Evolutionary conservation across 2,113 vertebrate species (phyloP), one percentile per base, ranked within the genome.

Genomic region (Notothenia rossii): DNA sequence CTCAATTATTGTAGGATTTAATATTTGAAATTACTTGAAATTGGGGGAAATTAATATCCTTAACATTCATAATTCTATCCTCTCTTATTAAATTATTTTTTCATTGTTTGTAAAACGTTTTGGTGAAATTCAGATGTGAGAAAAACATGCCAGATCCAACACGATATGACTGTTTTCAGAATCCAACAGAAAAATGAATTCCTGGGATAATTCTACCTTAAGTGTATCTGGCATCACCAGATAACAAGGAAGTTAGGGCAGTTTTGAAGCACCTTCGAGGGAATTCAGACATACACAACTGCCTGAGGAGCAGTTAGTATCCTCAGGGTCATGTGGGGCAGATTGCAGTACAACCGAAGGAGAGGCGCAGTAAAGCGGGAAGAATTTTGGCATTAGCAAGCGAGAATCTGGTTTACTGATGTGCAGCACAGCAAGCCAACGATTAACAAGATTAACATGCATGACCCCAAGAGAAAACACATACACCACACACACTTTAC

Each of bases 291-390:
- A 65, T 51, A 86, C 54, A 74, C 36, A 36, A 85, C 72, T 69
- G 70, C 58, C 72, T 46, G 45, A 49, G 20, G n/a, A 54, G 12
- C 55, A 58, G 7, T 79, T 56, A 43, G 3, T 54, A 2, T 62
- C 9, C 53, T 17, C 13, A 33, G 46, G 20, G 67, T 85, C 83
- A 83, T 79, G 81, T 77, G 75, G 12, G 53, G 36, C 45, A 5
- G 33, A 3, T 4, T 13, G 48, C 51, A 55, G 4, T 9, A 15
- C 15, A 53, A 56, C 17, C 0, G 29, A 20, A 43, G 18, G 10
- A 20, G 33, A 40, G 29, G 45, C 4, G 9, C 36, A 53, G 33
- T 36, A n/a, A 56, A 29, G 36, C 0, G 5, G 17, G n/a, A 15
- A 15, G 7, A 20, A 0, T 17, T 49, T 49, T 13, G 9, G 33